Evolutionary conservation across 2,797 vertebrate genomes (phyloP), one percentile per base, ranked within the genome.

Genomic region (Gila robusta): DNA sequence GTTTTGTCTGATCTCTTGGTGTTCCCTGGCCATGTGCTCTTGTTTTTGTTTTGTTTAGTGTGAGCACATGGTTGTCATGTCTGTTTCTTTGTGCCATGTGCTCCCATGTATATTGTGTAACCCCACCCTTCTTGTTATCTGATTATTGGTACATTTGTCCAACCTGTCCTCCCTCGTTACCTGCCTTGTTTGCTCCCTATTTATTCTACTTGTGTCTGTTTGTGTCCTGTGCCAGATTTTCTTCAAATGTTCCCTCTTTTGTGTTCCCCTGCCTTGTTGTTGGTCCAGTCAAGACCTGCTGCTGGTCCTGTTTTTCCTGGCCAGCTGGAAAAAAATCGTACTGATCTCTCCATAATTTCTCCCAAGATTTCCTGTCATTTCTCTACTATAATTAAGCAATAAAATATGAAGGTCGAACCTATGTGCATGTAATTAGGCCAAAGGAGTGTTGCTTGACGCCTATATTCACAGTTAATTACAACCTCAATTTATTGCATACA

Each of bases 381-480:
- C 1, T 59, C 21, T 39, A 4, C n/a, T 64, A 64, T 66, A 64
- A 79, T 79, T 79, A 79, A 47, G 39, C 39, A 66, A 62, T 41
- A 17, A 64, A 62, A 17, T 41, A 19, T 62, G 17, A 54, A 72
- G n/a, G 37, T 62, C 44, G 10, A 23, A 52, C 66, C 64, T 70
- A 28, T 37, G 54, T 79, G 77, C 71, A 19, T 70, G 37, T 83
- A 62, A 59, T 79, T 71, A 64, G 21, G 37, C 83, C 79, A 44
- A 41, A 70, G 76, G 67, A 44, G 64, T 56, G 76, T 32, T 70
- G 78, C 77, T 66, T 56, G 47, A 78, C 12, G 64, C 64, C 28
- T 70, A 39, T 70, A 21, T 70, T 70, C 19, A 70, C 32, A 37
- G 21, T 39, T 23, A 70, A 70, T 37, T 39, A 70, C 67, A 66